Base-by-base conservation (phyloP, 2,113 vertebrate species). In the Hyperoodon ampullatus region DNA sequence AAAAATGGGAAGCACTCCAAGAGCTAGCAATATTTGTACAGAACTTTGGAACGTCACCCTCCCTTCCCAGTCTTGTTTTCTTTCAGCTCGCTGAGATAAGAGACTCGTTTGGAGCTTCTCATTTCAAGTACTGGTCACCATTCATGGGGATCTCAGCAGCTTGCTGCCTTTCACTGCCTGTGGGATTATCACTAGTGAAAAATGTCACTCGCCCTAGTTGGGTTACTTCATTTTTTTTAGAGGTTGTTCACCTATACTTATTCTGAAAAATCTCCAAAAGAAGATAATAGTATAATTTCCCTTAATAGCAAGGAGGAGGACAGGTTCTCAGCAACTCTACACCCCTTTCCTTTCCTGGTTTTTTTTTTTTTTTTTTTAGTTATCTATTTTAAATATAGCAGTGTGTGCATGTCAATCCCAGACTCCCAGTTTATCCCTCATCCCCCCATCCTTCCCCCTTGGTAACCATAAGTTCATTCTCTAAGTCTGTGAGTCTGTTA, bases 201-300 rank as follows among this genome's bases (percentile, higher is more conserved):
- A 65, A 81, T 47, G 28, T 81, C 81, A n/a, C 60, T 75, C 9
- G 2, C 7, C 0, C 21, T 15, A 84, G 19, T 78, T 92, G 42
- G 39, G 26, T 39, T 24, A 63, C n/a, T 8, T 96, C 21, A 63
- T 44, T 55, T 75, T 88, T 88, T 66, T 24, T 42, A 60, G 78
- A 23, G 12, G 6, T 71, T 95, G 3, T 33, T 89, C 23, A 58
- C 33, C 23, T 75, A 6, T 65, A 58, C 21, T 33, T 86, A 81
- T 42, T 65, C 28, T 85, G 10, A 28, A 94, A 96, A 89, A 26
- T 70, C 28, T 94, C 47, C 87, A 47, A 72, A 47, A 95, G 42
- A 80, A 95, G 55, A 66, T 82, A 77, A 82, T 77, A 18, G 12
- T 68, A 66, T 72, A 61, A 92, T 77, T 86, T 53, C 33, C 30